These are phyloP conservation scores for Thymelicus lineola DNA, from an alignment of 2,888 invertebrate genomes.

Conservation along the genomic window DNA sequence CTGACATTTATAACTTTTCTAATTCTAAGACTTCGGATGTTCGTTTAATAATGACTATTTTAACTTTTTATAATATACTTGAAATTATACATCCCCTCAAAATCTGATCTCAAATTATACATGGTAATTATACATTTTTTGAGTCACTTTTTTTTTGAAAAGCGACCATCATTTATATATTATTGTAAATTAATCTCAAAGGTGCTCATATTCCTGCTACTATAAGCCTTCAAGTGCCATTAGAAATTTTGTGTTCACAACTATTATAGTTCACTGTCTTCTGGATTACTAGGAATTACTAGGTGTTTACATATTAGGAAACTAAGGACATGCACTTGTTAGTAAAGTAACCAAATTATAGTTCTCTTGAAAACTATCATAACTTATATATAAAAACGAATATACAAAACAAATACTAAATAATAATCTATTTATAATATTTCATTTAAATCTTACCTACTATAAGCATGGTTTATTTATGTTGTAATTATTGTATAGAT, in stretches of 20 bases:
- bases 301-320: conserved; percentile 31
- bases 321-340: neutral
- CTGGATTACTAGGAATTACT: conserved; percentile 6
- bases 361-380: neutral
- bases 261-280: neutral
- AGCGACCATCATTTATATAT: conserved; percentile 30
- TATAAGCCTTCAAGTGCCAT: conserved; percentile 30
- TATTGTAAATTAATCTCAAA: conserved; percentile 33
- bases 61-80: conserved; percentile 16
- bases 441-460: no score
- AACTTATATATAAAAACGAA: no score
- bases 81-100: conserved; percentile 19
- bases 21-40: conserved; percentile 2
- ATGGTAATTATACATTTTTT: conserved; percentile 28
- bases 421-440: no score
- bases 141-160: conserved; percentile 37
- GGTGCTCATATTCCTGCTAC: conserved; percentile 33
- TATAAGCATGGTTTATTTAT: no score
- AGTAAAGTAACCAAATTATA: conserved; percentile 9
- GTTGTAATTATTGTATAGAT: no score
- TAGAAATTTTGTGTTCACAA: conserved; percentile 28
- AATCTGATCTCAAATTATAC: conserved; percentile 28
- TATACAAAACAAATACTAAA: no score
- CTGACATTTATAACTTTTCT: conserved; percentile 19
- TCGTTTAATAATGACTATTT: conserved; percentile 20